Conservation (phyloP, 2,113 vertebrate species). For the Bambusicola thoracicus region DNA sequence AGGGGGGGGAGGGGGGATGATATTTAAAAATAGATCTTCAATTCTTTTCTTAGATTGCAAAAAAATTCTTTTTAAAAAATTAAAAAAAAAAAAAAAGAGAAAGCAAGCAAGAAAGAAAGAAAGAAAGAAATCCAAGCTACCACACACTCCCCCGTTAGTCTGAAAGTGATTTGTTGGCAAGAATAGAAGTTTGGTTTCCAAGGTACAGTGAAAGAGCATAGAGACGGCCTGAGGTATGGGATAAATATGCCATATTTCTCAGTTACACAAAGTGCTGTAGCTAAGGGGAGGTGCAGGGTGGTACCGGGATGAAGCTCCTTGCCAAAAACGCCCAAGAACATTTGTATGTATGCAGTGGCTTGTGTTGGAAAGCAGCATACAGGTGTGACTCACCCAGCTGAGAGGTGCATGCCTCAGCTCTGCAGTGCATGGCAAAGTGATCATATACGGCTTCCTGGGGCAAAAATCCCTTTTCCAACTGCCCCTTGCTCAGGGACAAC, state of each 20-base stretch:
- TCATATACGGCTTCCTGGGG: not conserved
- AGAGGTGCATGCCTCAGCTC: not conserved
- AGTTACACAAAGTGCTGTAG: slow-evolving; percentile 53
- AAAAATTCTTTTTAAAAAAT: not conserved
- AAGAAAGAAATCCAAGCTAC: slow-evolving; percentile 45
- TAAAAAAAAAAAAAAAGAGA: not conserved
- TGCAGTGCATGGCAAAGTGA: not conserved
- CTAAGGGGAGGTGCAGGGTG: not conserved
- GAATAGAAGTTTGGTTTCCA: slow-evolving; percentile 75
- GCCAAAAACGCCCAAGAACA: not conserved
- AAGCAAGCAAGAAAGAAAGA: not conserved
- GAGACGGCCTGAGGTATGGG: slow-evolving; percentile 54
- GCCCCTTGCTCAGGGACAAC: not conserved
- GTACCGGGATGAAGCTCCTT: not conserved
- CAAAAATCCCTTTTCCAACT: not conserved
- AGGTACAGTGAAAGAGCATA: slow-evolving; percentile 60
- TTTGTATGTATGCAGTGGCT: slow-evolving; percentile 29
- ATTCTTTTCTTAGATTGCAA: slow-evolving; percentile 67
- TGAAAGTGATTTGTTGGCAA: slow-evolving; percentile 74
- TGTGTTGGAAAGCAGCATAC: not conserved
- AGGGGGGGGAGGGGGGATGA: not conserved
- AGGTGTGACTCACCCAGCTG: slow-evolving; percentile 30
- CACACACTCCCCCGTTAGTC: slow-evolving; percentile 62
- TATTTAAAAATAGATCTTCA: slow-evolving; percentile 64
- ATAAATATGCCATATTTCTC: slow-evolving; percentile 68